Evolutionary conservation across 2,113 vertebrate species (phyloP), one percentile per base, ranked within the genome.

Genomic region (Malaclemys terrapin): DNA sequence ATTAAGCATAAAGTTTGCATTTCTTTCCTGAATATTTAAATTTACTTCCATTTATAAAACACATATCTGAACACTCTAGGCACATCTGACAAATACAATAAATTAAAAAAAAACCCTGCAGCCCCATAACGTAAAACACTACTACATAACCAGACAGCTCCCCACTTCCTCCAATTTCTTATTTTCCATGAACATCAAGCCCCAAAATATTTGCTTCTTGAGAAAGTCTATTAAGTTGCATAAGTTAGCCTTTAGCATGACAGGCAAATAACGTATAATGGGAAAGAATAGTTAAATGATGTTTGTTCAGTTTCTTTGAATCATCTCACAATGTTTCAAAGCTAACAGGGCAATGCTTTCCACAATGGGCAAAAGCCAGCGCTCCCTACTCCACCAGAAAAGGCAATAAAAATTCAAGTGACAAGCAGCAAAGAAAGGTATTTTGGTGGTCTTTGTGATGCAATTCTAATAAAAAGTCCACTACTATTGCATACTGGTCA

Each of bases 11-110:
- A 3, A 20, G 50, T 24, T 93, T 89, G 35, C 86, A 82, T 11
- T 0, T 13, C 10, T 31, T 65, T 47, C 2, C 13, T 6, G 75
- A 89, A 75, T 24, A 38, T 0, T 1, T n/a, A 1, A 80, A 65
- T 52, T n/a, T 27, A 24, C 17, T 47, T 3, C 2, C 3, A 22
- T 10, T 47, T 5, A 35, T 84, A 25, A 14, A 84, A 45, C 59
- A 82, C 6, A 38, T 6, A 38, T 1, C 9, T 27, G 3, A 56
- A 65, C 53, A 52, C 82, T 10, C 11, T 11, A 52, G 9, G 17
- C 1, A 24, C 35, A 10, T 59, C 29, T 35, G 13, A 27, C 29
- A 89, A 82, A 4, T 78, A 29, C 29, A 49, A 38, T 3, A 84
- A 19, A 42, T 59, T 59, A 5, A 59, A 92, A 35, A 89, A 88